These are phyloP conservation scores for Cecidostiba fungosa DNA, from an alignment of 2,888 invertebrate species.

Conservation along the genomic window DNA sequence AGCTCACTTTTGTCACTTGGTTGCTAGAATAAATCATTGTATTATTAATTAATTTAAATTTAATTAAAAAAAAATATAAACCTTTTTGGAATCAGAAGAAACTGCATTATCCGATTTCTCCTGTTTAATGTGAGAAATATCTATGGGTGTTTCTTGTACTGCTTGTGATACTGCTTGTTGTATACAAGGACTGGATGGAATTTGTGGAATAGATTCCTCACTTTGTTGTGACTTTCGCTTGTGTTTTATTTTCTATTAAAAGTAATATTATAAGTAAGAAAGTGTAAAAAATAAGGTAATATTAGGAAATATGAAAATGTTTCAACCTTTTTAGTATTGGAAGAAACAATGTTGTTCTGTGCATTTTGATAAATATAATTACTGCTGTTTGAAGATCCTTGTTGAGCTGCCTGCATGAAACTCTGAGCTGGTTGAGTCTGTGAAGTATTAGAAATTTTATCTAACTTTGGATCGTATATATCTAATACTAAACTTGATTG, in stretches of 20 bases:
- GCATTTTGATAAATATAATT: background rate
- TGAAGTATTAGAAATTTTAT: background rate
- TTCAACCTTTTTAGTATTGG: conserved; percentile 1
- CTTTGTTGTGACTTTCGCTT: background rate
- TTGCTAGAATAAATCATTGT: background rate
- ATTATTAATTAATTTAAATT: background rate
- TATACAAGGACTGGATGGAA: background rate
- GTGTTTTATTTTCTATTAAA: background rate
- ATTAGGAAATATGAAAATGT: background rate
- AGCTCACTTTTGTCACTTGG: background rate
- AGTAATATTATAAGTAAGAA: background rate
- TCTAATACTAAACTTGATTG: conserved; percentile 9
- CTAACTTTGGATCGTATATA: background rate
- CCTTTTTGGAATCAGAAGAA: background rate
- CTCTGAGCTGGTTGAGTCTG: background rate
- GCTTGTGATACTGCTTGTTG: background rate
- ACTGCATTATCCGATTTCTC: background rate
- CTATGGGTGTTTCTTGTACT: background rate
- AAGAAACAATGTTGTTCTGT: background rate
- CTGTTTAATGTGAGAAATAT: background rate
- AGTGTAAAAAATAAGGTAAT: too few relatives aligned
- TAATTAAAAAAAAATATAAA: background rate
- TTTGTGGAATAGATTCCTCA: background rate
- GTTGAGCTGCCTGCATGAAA: background rate
- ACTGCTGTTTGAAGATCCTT: background rate